A percentile compares a stretch with the other conserved stretches of the same genome.
Evolutionary conservation across 2,888 invertebrate species (phyloP).

Genomic region (Sphinx pinastri): DNA sequence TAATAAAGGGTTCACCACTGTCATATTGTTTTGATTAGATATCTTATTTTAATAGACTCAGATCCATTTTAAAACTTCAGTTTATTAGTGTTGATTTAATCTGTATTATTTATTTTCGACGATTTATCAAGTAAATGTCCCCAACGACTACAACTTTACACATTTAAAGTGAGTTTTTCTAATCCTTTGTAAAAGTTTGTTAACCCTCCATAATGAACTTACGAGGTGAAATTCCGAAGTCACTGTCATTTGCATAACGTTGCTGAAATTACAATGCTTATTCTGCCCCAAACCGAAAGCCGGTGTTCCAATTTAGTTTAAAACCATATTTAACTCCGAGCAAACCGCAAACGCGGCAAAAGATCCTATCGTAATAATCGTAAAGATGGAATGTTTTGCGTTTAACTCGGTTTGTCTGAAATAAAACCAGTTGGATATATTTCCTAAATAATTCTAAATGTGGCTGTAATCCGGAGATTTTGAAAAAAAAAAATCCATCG

Average conservation of each 20-base stretch:
- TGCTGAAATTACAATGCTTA: slow-evolving; percentile 14
- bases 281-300: neutral
- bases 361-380: slow-evolving; percentile 12
- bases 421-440: slow-evolving; percentile 2
- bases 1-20: too few species aligned
- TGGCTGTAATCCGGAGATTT: neutral
- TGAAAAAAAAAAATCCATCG: neutral
- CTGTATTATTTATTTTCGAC: too few species aligned
- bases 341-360: slow-evolving; percentile 19
- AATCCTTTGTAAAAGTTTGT: neutral
- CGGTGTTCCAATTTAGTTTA: slow-evolving; percentile 7
- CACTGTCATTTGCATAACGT: neutral
- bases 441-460: slow-evolving; percentile 18
- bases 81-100: too few species aligned
- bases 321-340: slow-evolving; percentile 18
- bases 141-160: neutral
- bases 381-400: slow-evolving; percentile 19
- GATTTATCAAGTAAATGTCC: neutral
- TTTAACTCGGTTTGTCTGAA: slow-evolving; percentile 3
- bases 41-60: too few species aligned
- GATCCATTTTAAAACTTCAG: too few species aligned
- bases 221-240: neutral
- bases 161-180: neutral
- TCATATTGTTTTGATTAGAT: too few species aligned
- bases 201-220: slow-evolving; percentile 3